Evolutionary conservation across 2,888 invertebrate species (phyloP).

Genomic region (Rhaphigaster nebulosa): DNA sequence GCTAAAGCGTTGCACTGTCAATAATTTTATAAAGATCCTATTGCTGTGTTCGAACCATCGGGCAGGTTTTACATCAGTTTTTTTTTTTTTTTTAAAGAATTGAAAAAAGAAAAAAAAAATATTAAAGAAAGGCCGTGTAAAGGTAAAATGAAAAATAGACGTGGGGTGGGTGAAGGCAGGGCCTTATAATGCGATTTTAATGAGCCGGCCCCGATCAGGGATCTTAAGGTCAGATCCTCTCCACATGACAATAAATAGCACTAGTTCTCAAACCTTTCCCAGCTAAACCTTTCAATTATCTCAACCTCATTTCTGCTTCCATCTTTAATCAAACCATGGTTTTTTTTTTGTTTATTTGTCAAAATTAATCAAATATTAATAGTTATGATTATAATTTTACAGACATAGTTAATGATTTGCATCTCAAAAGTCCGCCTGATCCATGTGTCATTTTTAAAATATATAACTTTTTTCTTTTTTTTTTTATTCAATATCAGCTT

Average conservation of each 20-base stretch:
- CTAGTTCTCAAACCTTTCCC: conserved; percentile 34
- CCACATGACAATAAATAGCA: conserved; percentile 51
- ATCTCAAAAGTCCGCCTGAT: too few species aligned
- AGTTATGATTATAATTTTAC: neutral
- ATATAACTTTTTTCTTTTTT: too few species aligned
- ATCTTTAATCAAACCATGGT: neutral
- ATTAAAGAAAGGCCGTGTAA: conserved; percentile 27
- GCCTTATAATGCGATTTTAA: conserved; percentile 51
- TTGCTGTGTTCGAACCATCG: neutral
- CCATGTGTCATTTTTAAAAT: too few species aligned
- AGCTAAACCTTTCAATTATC: conserved; percentile 29
- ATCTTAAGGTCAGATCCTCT: conserved; percentile 46
- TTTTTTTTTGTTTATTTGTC: neutral
- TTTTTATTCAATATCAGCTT: too few species aligned
- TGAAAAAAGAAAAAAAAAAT: neutral
- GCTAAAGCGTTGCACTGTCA: neutral
- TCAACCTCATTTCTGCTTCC: neutral
- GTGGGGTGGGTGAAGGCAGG: conserved; percentile 24
- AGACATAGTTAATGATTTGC: too few species aligned
- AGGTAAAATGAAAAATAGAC: conserved; percentile 34
- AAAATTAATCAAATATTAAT: neutral
- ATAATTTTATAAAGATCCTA: neutral
- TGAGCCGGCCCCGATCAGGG: conserved; percentile 40
- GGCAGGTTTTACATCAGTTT: neutral
- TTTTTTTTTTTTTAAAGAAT: neutral